phyloP scores from a whole-genome alignment of 2,113 vertebrate genomes.

The Numenius arquata region DNA sequence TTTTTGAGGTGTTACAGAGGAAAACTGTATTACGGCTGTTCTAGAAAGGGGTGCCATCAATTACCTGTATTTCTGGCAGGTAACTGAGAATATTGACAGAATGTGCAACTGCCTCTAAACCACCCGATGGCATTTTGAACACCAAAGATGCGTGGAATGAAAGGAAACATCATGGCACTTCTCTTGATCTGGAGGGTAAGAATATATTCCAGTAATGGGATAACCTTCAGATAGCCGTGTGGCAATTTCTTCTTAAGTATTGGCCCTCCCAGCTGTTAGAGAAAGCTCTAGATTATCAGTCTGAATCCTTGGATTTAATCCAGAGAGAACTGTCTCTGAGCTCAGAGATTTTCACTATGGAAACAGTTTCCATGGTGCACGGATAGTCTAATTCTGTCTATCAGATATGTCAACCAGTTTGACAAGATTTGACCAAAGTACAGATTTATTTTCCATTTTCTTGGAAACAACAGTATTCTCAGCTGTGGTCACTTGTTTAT shows the following conservation, averaged over 20 bases:
- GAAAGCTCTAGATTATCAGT: slow-evolving; percentile 1
- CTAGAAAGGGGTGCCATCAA: background rate
- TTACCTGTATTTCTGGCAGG: background rate
- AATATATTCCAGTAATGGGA: background rate
- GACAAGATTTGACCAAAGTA: background rate
- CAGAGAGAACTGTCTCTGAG: background rate
- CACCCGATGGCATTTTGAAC: background rate
- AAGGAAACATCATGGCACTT: background rate
- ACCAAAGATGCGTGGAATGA: background rate
- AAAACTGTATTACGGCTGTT: background rate
- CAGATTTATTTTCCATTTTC: background rate
- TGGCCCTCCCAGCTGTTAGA: background rate
- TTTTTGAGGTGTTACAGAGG: background rate
- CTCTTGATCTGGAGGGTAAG: background rate
- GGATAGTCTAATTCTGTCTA: background rate
- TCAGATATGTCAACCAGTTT: background rate
- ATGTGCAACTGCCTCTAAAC: background rate
- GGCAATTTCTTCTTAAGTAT: background rate
- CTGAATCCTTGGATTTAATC: slow-evolving; percentile 42
- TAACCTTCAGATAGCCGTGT: background rate
- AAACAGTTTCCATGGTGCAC: slow-evolving; percentile 40
- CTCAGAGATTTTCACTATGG: slow-evolving; percentile 34
- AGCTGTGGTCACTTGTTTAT: background rate
- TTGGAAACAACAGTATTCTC: background rate
- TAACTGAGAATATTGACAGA: background rate